phyloP scores from a whole-genome alignment of 2,888 invertebrate species.

The Habrosyne pyritoides region DNA sequence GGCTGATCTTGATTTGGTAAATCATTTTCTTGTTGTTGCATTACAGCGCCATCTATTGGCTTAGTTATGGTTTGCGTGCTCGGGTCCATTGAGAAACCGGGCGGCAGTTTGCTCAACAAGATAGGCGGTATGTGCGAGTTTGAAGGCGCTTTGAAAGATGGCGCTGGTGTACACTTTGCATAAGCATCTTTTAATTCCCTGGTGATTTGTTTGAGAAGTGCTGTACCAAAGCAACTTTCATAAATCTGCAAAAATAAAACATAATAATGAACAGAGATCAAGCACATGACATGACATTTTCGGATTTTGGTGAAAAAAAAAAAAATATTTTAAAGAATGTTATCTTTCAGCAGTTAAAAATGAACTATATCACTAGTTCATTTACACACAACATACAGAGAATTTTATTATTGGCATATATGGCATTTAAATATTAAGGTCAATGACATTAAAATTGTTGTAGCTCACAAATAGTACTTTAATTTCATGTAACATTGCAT shows the following conservation, averaged over 20 bases:
- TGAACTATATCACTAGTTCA: not conserved
- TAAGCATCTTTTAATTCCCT: conserved; percentile 87
- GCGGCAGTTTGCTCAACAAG: conserved; percentile 69
- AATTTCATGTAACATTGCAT: not conserved
- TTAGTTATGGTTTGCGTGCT: conserved; percentile 72
- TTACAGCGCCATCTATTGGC: conserved; percentile 71
- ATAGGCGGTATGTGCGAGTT: conserved; percentile 68
- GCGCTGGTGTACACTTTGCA: conserved; percentile 84
- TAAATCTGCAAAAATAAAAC: conserved; percentile 82
- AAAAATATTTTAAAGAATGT: not conserved
- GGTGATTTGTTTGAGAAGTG: conserved; percentile 86
- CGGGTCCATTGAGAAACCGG: conserved; percentile 74
- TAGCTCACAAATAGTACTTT: too few relatives aligned
- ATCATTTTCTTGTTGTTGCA: conserved; percentile 63
- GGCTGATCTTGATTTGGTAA: conserved; percentile 54
- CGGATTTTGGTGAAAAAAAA: too few relatives aligned
- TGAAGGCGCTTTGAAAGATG: conserved; percentile 68
- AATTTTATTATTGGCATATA: too few relatives aligned
- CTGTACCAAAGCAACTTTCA: conserved; percentile 87
- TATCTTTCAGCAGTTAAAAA: too few relatives aligned
- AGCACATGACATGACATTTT: too few relatives aligned
- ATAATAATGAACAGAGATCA: not conserved
- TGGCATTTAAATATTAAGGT: too few relatives aligned
- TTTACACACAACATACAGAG: not conserved
- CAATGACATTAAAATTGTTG: too few relatives aligned